phyloP scores from a whole-genome alignment of 2,888 invertebrate genomes.

The Pyrrhosoma nymphula region DNA sequence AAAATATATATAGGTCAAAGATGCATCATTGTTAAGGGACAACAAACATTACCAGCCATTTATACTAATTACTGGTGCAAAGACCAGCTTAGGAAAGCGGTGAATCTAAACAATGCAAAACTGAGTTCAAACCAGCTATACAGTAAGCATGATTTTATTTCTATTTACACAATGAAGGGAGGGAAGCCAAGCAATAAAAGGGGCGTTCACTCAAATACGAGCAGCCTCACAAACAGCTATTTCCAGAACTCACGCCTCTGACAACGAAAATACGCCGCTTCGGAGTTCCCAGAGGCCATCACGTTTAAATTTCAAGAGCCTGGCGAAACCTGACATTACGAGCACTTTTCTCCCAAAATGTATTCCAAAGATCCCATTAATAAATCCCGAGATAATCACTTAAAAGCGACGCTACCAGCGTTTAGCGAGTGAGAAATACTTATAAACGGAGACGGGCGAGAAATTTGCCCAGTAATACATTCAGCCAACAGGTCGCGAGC shows the following conservation, averaged over 20 bases:
- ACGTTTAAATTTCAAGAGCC: neutral
- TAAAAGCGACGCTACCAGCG: neutral
- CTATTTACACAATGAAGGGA: no score
- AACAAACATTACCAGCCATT: no score
- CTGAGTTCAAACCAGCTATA: no score
- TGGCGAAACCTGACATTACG: neutral
- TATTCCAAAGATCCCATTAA: neutral
- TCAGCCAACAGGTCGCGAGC: neutral
- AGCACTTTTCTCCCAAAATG: neutral
- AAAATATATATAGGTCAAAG: no score
- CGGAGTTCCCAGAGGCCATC: neutral
- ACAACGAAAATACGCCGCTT: neutral
- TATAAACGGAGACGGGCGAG: neutral
- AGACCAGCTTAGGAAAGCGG: no score
- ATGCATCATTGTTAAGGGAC: no score
- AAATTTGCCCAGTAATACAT: neutral
- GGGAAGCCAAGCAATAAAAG: no score
- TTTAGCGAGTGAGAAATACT: neutral
- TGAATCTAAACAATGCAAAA: no score
- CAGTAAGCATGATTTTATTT: no score
- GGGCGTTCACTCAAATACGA: no score
- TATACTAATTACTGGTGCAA: no score
- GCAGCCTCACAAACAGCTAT: neutral
- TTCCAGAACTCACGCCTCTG: neutral
- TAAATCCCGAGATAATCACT: neutral